Percentiles rank a stretch among this genome's conserved stretches.
Conservation (phyloP, 1,140 invertebrate genomes). For the Kradibia gibbosae region DNA sequence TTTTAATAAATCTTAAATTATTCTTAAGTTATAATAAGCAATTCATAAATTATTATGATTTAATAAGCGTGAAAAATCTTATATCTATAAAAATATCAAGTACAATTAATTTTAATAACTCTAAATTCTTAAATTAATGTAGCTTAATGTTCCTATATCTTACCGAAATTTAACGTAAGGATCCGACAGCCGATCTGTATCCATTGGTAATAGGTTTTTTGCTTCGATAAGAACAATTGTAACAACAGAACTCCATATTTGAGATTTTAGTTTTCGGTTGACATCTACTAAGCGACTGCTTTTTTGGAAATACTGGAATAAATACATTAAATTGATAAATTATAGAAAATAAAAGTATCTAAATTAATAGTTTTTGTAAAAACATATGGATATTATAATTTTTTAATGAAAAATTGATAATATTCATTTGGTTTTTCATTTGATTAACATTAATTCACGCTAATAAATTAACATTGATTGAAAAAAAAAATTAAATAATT, state of each 20-base stretch:
- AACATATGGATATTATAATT: not conserved
- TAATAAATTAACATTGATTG: too few relatives aligned
- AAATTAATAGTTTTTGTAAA: not conserved
- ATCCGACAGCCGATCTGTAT: constrained; percentile 92
- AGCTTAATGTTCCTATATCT: constrained; percentile 44
- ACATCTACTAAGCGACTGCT: constrained; percentile 84
- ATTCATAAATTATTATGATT: too few relatives aligned
- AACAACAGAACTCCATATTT: constrained; percentile 96
- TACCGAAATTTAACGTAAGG: constrained; percentile 98
- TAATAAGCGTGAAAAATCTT: too few relatives aligned
- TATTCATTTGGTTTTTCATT: not conserved
- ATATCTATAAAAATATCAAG: too few relatives aligned
- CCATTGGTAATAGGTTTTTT: constrained; percentile 90
- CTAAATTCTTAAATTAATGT: not conserved
- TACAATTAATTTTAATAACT: too few relatives aligned
- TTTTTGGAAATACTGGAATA: constrained; percentile 83
- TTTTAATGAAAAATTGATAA: not conserved
- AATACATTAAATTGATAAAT: not conserved
- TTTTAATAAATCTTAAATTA: too few relatives aligned
- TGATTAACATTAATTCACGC: not conserved
- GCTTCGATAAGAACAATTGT: constrained; percentile 97
- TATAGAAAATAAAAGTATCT: not conserved
- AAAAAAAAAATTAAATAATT: too few relatives aligned
- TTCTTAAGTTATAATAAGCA: too few relatives aligned
- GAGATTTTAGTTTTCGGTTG: constrained; percentile 87